Base-by-base conservation (phyloP, 37 sponge, comb jelly and placozoan species). In the Oopsacas minuta region DNA sequence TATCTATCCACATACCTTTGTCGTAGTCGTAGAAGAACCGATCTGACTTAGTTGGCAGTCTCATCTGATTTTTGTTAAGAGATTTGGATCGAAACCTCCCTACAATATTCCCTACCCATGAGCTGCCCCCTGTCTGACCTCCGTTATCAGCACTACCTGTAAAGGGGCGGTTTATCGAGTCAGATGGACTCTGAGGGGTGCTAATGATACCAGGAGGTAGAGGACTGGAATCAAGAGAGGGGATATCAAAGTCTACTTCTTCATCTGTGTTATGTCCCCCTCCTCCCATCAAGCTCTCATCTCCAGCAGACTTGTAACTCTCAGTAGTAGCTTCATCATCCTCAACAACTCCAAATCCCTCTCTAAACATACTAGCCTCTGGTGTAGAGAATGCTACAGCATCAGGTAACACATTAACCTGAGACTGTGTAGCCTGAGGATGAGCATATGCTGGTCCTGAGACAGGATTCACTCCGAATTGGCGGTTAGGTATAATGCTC, bases 261-360 rank as follows among this genome's bases (percentile, higher is more conserved):
- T 61, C 75, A 34, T 61, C 75, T 34, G 75, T 61, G 75, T 61
- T 61, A 34, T 61, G 75, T 61, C 75, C 75, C 1, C 30, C 75
- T 34, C 5, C 28, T 5, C 75, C 75, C 75, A 61, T 10, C 28
- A 61, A 3, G 22, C 75, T 61, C 22, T 61, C 75, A 34, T 61
- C 75, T 34, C 28, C 75, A 34, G 75, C 75, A 34, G 75, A 61
- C 75, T 61, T 61, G 75, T 61, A 61, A 34, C 75, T 61, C 75
- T 61, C 75, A 10, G 75, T 61, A 3, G 75, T 61, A n/a, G 75
- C 75, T 5, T 61, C 75, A 34, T 61, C 75, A 34, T 61, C 75
- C 28, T 61, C 75, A 5, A 34, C 32, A 12, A 34, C 22, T 34
- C 20, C 30, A 15, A 42, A 42, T 15, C 49, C 49, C 12, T 42